Conservation (phyloP, 1,140 invertebrate genomes). For the Caenorhabditis remanei region DNA sequence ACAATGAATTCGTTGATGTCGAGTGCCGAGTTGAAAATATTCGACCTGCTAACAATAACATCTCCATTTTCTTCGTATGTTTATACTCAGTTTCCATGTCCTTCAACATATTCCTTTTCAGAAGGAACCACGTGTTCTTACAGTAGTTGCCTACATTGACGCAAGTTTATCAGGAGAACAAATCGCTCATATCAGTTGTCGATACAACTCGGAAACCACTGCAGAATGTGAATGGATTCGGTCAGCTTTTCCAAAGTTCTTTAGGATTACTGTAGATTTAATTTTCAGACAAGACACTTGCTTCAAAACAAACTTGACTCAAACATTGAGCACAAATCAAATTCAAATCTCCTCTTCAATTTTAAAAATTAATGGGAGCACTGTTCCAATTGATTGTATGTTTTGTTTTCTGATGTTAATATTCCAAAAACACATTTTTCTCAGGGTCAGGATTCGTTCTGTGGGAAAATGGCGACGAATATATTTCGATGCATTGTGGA, state of each 20-base stretch:
- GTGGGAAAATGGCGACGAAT: conserved; percentile 65
- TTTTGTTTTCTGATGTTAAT: not conserved
- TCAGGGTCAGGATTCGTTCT: conserved; percentile 61
- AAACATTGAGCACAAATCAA: conserved; percentile 29
- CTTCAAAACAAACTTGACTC: conserved; percentile 58
- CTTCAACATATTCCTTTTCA: not conserved
- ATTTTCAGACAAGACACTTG: conserved; percentile 54
- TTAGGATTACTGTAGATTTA: not conserved
- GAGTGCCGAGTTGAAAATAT: conserved; percentile 61
- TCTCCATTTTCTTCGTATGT: conserved; percentile 48
- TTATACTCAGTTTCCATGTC: no score
- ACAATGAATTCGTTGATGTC: conserved; percentile 64
- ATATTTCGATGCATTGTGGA: conserved; percentile 59
- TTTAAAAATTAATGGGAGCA: conserved; percentile 45
- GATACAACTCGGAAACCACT: conserved; percentile 30
- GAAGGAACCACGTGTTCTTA: conserved; percentile 62
- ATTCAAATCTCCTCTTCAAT: conserved; percentile 46
- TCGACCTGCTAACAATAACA: conserved; percentile 1
- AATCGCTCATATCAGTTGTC: conserved; percentile 59
- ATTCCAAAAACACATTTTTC: not conserved
- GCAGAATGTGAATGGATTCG: conserved; percentile 58
- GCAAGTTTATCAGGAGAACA: conserved; percentile 57
- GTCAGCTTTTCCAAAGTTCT: not conserved
- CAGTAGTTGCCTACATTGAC: conserved; percentile 64
- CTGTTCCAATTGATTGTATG: conserved; percentile 54